These are phyloP conservation scores for Pilophorus perplexus DNA, from an alignment of 2,888 invertebrate genomes.

Conservation along the genomic window DNA sequence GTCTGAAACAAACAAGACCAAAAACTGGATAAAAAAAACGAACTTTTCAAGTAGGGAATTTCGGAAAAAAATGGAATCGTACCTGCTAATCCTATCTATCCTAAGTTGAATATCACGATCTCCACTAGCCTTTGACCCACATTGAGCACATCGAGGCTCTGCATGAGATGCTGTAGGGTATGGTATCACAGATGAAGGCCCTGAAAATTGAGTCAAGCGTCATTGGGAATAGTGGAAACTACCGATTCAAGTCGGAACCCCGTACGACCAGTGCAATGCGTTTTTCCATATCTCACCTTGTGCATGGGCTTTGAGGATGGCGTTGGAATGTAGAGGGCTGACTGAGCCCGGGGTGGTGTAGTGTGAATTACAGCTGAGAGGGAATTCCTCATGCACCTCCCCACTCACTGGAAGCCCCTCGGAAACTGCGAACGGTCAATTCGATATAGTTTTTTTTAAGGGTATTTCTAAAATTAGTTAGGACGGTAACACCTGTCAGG, in stretches of 20 bases:
- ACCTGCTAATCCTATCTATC: constrained; percentile 67
- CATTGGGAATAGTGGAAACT: too few species aligned
- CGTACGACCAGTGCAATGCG: too few species aligned
- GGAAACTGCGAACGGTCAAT: constrained; percentile 45
- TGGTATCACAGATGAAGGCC: constrained; percentile 48
- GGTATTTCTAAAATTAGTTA: too few species aligned
- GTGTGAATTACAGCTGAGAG: constrained; percentile 49
- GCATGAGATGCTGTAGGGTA: constrained; percentile 41
- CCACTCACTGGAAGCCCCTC: constrained; percentile 47
- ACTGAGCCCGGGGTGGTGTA: constrained; percentile 53
- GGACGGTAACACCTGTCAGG: too few species aligned
- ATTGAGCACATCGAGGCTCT: constrained; percentile 48
- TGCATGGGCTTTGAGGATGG: constrained; percentile 43
- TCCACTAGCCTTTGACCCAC: constrained; percentile 54
- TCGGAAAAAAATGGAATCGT: constrained; percentile 48
- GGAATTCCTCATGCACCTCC: constrained; percentile 41
- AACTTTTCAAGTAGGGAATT: background rate
- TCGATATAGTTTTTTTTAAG: too few species aligned
- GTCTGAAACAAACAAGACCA: constrained; percentile 50
- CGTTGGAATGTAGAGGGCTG: constrained; percentile 52
- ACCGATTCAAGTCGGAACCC: too few species aligned
- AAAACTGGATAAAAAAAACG: constrained; percentile 12
- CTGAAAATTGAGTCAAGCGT: constrained; percentile 42
- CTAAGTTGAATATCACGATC: constrained; percentile 61
- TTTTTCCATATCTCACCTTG: constrained; percentile 37